Evolutionary conservation across 2,888 invertebrate genomes (phyloP).

Genomic region (Sericinus montela): DNA sequence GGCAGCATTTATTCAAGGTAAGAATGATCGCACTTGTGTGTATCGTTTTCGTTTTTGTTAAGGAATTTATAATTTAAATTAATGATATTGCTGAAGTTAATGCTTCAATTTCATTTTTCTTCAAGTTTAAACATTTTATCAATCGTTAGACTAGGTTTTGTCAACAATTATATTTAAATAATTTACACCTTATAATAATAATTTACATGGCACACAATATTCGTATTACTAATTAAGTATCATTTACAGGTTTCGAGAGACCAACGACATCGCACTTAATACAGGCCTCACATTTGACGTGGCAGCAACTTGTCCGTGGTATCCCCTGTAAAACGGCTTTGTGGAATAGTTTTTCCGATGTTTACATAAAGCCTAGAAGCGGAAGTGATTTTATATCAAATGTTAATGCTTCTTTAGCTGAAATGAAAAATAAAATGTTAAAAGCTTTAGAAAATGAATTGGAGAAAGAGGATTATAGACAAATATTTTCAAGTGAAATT

Average conservation of each 20-base stretch:
- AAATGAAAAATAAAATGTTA: slow-evolving; percentile 70
- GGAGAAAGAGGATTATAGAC: slow-evolving; percentile 27
- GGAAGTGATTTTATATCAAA: slow-evolving; percentile 56
- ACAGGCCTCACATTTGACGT: slow-evolving; percentile 81
- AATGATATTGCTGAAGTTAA: too few relatives aligned
- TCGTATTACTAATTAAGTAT: background rate
- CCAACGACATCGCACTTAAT: slow-evolving; percentile 82
- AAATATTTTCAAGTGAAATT: slow-evolving; percentile 23
- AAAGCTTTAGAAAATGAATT: slow-evolving; percentile 43
- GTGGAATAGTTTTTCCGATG: slow-evolving; percentile 79
- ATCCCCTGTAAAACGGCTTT: slow-evolving; percentile 77
- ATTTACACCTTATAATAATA: too few relatives aligned
- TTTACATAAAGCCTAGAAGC: slow-evolving; percentile 81
- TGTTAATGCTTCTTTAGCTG: slow-evolving; percentile 59
- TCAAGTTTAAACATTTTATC: too few relatives aligned
- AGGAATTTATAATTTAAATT: too few relatives aligned
- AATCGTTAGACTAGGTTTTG: too few relatives aligned
- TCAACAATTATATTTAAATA: too few relatives aligned
- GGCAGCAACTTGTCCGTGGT: slow-evolving; percentile 82
- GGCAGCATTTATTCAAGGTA: slow-evolving; percentile 69
- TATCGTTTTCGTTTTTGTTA: background rate
- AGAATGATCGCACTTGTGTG: slow-evolving; percentile 16
- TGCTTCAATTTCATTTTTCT: too few relatives aligned
- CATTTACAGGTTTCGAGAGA: slow-evolving; percentile 75
- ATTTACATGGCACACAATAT: too few relatives aligned